Base-by-base conservation (phyloP, 2,797 vertebrate genomes). In the Lagocephalus sceleratus region DNA sequence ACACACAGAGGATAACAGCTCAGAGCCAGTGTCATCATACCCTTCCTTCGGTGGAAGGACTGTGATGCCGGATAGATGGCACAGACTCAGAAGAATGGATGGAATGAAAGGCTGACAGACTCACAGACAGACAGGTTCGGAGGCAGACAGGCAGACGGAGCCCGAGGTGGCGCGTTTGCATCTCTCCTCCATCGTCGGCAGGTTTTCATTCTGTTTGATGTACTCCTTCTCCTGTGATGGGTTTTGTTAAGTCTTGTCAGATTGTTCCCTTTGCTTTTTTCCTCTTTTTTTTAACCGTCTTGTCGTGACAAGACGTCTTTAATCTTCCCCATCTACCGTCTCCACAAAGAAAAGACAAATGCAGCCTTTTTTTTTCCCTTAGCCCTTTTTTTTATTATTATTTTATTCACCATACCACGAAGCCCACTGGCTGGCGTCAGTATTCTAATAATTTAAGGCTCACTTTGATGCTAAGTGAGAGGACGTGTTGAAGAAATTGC, bases 231-330 rank as follows among this genome's bases (percentile, higher is more conserved):
- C 54, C 39, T 14, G 60, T n/a, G 47, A 72, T 76, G 71, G 75
- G 56, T 85, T 88, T 88, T 79, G 73, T 82, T 85, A 87, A 85
- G 59, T 79, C 81, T 83, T 85, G 82, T 81, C 85, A 86, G 74
- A 75, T 71, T 77, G 66, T 75, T 78, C 76, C 58, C 53, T 35
- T 56, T 6, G 11, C 39, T 74, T 77, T 81, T 35, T 35, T 42
- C 39, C 72, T 77, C 79, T 35, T 35, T 42, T 42, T 5, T 35
- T 35, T 69, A 63, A 57, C 60, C 48, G 67, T 79, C 60, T 84
- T 85, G 82, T 85, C 84, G 83, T 64, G 73, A 83, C 78, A 86
- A 80, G 71, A 75, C 14, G 61, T 80, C 79, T 88, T 85, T 88
- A 83, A 86, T 88, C 83, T 86, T 76, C 54, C 61, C 56, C 51